Conservation (phyloP, 2,797 vertebrate species). For the Danio jaintianensis region DNA sequence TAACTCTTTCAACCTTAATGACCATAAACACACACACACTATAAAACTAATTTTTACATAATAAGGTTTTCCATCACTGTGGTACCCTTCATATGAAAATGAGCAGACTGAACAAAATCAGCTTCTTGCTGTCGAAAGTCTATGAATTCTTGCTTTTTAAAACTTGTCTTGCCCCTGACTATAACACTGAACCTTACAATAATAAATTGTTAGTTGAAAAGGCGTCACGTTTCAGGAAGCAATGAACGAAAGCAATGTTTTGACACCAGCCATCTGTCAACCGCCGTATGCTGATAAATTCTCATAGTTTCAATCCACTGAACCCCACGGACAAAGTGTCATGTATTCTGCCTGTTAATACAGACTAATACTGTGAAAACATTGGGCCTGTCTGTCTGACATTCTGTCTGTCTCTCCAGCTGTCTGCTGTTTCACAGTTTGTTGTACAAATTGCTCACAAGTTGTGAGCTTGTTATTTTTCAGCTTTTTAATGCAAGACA, state of each 20-base stretch:
- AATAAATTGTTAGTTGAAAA: constrained; percentile 45
- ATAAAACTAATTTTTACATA: background rate
- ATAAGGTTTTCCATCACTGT: no score
- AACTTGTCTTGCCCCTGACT: constrained; percentile 36
- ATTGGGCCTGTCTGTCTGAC: constrained; percentile 21
- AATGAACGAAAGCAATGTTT: constrained; percentile 49
- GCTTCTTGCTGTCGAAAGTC: background rate
- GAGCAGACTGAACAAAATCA: constrained; percentile 9
- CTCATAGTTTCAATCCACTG: constrained; percentile 66
- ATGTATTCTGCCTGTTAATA: constrained; percentile 60
- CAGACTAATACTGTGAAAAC: constrained; percentile 39
- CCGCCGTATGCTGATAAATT: constrained; percentile 62
- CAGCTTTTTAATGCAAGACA: constrained; percentile 28
- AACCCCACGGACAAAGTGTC: constrained; percentile 56
- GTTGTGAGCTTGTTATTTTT: background rate
- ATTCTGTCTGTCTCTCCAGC: background rate
- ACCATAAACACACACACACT: background rate
- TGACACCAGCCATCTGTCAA: constrained; percentile 61
- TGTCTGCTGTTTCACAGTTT: background rate
- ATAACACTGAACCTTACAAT: constrained; percentile 14
- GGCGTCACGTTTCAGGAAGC: constrained; percentile 26
- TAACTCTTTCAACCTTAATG: background rate
- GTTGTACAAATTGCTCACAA: background rate
- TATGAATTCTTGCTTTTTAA: constrained; percentile 8
- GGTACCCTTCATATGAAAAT: constrained; percentile 1